These are phyloP conservation scores for Sphaeramia orbicularis DNA, from an alignment of 2,797 vertebrate species.

Conservation along the genomic window DNA sequence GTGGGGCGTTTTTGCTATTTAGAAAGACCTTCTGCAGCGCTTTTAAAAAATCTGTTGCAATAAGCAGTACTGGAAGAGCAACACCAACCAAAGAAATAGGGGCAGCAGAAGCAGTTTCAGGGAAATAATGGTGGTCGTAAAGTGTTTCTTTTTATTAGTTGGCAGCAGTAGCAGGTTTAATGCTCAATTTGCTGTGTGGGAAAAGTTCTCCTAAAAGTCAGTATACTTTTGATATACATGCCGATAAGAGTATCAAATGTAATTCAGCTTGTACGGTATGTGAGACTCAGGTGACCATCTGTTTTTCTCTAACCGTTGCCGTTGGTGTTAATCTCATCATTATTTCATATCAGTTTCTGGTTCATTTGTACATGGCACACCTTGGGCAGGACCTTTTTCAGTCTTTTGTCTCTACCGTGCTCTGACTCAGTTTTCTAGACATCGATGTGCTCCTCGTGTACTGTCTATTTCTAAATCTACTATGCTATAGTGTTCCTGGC, in stretches of 20 bases:
- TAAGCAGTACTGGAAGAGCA: not conserved
- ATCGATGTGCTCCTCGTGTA: conserved; percentile 4
- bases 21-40: not conserved
- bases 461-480: conserved; percentile 50
- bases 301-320: conserved; percentile 23
- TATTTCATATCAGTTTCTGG: conserved; percentile 5
- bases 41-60: conserved; percentile 2
- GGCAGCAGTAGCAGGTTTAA: conserved; percentile 9
- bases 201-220: conserved; percentile 14
- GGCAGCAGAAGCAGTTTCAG: not conserved
- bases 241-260: conserved; percentile 10
- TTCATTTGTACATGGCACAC: conserved; percentile 9
- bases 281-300: conserved; percentile 14
- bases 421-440: conserved; percentile 29
- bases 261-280: not conserved
- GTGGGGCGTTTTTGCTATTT: too few relatives aligned
- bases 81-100: not conserved
- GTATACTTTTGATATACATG: conserved; percentile 26
- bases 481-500: conserved; percentile 42
- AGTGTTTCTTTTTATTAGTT: conserved; percentile 23
- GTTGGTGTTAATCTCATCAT: conserved; percentile 15
- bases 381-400: not conserved
- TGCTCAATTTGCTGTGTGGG: conserved; percentile 11
- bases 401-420: conserved; percentile 14
- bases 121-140: not conserved